Evolutionary conservation across 2,113 vertebrate genomes (phyloP).

Genomic region (Sebastes schlegelii): DNA sequence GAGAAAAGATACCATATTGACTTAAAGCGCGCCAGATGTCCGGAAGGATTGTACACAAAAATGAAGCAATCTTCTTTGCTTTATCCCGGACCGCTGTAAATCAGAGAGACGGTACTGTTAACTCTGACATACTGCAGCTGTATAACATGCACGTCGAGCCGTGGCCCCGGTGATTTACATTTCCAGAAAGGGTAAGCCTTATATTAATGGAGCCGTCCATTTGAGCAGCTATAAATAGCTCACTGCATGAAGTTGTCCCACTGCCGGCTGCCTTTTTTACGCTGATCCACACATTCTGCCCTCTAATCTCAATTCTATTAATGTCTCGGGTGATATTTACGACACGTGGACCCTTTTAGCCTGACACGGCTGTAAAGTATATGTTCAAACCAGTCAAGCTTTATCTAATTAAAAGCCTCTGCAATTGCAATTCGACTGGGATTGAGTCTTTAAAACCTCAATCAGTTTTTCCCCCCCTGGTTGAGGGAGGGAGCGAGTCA

Average conservation of each 20-base stretch:
- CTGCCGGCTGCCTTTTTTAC: constrained; percentile 63
- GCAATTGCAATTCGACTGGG: constrained; percentile 79
- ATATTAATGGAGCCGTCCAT: constrained; percentile 79
- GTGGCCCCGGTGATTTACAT: constrained; percentile 74
- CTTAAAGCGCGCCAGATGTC: constrained; percentile 42
- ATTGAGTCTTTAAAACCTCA: constrained; percentile 78
- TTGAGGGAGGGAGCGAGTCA: constrained; percentile 43
- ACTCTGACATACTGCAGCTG: constrained; percentile 62
- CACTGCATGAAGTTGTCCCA: constrained; percentile 58
- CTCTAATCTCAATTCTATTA: constrained; percentile 83
- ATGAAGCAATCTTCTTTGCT: constrained; percentile 33
- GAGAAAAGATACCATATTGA: constrained; percentile 14
- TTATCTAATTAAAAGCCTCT: constrained; percentile 85
- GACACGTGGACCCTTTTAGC: constrained; percentile 74
- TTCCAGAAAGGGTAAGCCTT: constrained; percentile 74
- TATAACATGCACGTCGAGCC: constrained; percentile 53
- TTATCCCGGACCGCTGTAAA: constrained; percentile 42
- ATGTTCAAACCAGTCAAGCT: constrained; percentile 76
- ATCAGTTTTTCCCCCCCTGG: constrained; percentile 48
- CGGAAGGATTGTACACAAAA: constrained; percentile 2
- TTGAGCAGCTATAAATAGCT: constrained; percentile 79
- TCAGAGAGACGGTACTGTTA: constrained; percentile 53
- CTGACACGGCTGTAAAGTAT: constrained; percentile 80
- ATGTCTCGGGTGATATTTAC: constrained; percentile 80
- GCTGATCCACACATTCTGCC: constrained; percentile 76